Base-by-base conservation (phyloP, 2,888 invertebrate species). In the Lepas anatifera region DNA sequence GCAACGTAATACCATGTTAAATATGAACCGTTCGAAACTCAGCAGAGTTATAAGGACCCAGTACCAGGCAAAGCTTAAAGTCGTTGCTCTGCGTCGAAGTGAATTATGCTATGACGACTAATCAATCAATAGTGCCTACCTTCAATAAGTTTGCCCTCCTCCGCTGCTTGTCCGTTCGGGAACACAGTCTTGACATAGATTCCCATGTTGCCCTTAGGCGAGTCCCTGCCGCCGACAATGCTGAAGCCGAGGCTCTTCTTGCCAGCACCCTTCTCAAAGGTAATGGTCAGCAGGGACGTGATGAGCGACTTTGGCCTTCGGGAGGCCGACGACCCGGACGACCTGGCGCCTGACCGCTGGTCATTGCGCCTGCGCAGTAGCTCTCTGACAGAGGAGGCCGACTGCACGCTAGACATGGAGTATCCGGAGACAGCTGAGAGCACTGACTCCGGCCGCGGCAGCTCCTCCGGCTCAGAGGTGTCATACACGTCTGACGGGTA, bases 161-260 rank as follows among this genome's bases (percentile, higher is more conserved):
- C 91, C 68, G 90, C 89, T 71, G 92, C 91, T 81, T 92, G 89
- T 46, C 93, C 93, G 73, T 87, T 86, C 48, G 89, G 88, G 78
- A 92, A 90, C 67, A 94, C 89, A 13, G 92, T 90, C 81, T 92
- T 90, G 8, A 94, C 90, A 79, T 89, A 92, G 79, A 94, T 92
- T 66, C 92, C 92, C 86, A 92, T 89, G 79, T 87, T 87, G 18
- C 81, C 92, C 80, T 89, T 89, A 0, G 92, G 89, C 3, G 92
- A 91, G 80, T 93, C 93, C 68, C 87, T 86, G 67, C 93, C 94
- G 69, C 93, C 94, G 41, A 93, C 93, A 76, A 93, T 91, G 78
- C 92, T 92, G 79, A 94, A 93, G 48, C 93, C 93, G 68, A 93
- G 83, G 70, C 92, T 91, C 80, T 91, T 92, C 76, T 89, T 87